These are phyloP conservation scores for Parauchenoglanis ngamensis DNA, from an alignment of 2,797 vertebrate genomes.

Conservation along the genomic window DNA sequence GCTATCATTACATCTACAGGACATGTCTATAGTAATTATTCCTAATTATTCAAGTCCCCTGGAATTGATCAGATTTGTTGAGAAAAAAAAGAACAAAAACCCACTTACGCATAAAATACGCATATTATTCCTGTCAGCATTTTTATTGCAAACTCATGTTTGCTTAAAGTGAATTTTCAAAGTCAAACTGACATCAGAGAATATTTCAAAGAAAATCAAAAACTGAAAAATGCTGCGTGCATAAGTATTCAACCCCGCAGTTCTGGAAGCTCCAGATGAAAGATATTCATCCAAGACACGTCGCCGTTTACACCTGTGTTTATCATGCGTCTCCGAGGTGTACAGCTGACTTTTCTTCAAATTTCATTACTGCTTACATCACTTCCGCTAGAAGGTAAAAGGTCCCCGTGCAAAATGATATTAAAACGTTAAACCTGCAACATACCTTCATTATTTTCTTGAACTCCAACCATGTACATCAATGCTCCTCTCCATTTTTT, in stretches of 20 bases:
- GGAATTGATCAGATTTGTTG: neutral
- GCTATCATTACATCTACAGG: conserved; percentile 24
- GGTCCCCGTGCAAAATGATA: too few species aligned
- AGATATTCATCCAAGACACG: neutral
- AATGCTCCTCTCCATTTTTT: too few species aligned
- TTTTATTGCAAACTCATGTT: neutral
- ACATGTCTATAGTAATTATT: neutral
- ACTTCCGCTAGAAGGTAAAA: too few species aligned
- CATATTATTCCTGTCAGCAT: neutral
- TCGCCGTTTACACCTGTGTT: too few species aligned
- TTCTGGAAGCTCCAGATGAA: neutral
- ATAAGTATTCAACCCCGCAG: neutral
- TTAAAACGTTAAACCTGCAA: too few species aligned
- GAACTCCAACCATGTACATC: too few species aligned
- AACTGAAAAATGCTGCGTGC: neutral
- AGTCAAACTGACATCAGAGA: neutral
- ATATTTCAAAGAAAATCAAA: neutral
- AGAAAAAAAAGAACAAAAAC: neutral
- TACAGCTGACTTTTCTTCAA: too few species aligned
- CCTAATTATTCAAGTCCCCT: neutral
- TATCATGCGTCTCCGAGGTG: too few species aligned
- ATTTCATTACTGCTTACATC: too few species aligned
- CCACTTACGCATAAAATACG: neutral
- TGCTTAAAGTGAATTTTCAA: neutral
- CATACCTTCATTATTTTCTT: too few species aligned